phyloP scores from a whole-genome alignment of 2,113 vertebrate species.

The Saguinus midas region DNA sequence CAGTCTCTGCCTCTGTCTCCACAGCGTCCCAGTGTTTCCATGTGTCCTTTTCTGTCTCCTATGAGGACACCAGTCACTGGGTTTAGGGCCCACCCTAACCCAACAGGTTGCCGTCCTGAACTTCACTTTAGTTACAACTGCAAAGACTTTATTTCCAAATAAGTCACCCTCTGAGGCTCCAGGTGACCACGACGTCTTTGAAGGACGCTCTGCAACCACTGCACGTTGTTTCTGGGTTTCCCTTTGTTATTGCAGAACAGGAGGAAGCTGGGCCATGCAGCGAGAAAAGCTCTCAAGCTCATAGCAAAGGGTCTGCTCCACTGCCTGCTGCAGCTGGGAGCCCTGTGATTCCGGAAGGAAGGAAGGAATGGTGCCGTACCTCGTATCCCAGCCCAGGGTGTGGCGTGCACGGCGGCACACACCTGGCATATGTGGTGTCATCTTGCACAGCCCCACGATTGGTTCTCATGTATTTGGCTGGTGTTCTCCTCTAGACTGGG shows the following conservation, averaged over 20 bases:
- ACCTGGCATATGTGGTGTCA: accelerated
- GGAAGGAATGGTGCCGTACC: accelerated
- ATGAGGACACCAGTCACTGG: not conserved
- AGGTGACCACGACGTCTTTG: accelerated
- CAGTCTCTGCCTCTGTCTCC: not conserved
- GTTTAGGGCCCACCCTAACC: not conserved
- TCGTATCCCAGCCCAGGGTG: not conserved
- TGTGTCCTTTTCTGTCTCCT: not conserved
- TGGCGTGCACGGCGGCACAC: accelerated
- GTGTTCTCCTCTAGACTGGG: not conserved
- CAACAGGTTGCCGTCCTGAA: not conserved
- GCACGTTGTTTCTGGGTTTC: too few relatives aligned
- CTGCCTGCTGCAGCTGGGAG: not conserved
- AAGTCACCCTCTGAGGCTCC: not conserved
- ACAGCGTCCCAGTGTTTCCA: accelerated
- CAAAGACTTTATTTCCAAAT: not conserved
- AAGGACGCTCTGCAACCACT: too few relatives aligned
- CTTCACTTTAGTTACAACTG: not conserved
- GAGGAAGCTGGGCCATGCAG: not conserved
- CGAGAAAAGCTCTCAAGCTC: not conserved
- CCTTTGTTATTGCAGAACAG: not conserved
- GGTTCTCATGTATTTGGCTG: not conserved
- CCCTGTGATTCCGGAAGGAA: accelerated
- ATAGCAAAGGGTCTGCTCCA: not conserved
- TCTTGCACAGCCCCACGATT: accelerated